Base-by-base conservation (phyloP, 2,888 invertebrate genomes). In the Lacanobia oleracea region DNA sequence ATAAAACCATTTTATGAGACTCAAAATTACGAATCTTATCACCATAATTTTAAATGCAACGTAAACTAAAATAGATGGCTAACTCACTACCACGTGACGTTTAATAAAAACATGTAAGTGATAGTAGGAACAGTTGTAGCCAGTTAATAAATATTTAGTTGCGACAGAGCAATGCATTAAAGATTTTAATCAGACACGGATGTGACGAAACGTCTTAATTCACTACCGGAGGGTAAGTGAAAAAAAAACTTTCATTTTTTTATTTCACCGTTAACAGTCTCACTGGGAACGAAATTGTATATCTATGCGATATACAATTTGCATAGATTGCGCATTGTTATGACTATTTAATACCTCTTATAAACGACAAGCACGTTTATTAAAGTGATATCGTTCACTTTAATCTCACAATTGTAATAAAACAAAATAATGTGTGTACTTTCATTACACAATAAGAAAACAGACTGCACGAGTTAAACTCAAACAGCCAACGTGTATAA, bases 231-330 rank as follows among this genome's bases (percentile, higher is more conserved):
- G 78, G 83, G 76, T 81, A 75, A 76, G 69, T 73, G 40, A 79
- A 72, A 81, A 84, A 83, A 84, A 83, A 84, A 84, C 86, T 88
- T 88, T 87, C 86, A 72, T 86, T 82, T 85, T 81, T 86, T 86
- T 77, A 83, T 81, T 80, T 80, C 75, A 71, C 71, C 77, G 62
- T 78, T 67, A 67, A 75, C 72, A 72, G 67, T 82, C 75, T 80
- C 73, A 75, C 82, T 67, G 70, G 37, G 68, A 76, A 67, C 79
- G n/a, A n/a, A n/a, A n/a, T n/a, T n/a, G n/a, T n/a, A n/a, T n/a
- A n/a, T 83, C 79, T 79, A 84, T 72, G 83, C 76, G 67, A 81
- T 81, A 79, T 78, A 82, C 73, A 66, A 87, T 89, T 88, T 86
- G 86, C 88, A 89, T 89, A 88, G 67, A 83, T 86, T 85, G 80